These are phyloP conservation scores for Myotis daubentonii DNA, from an alignment of 2,797 vertebrate species.

Conservation along the genomic window DNA sequence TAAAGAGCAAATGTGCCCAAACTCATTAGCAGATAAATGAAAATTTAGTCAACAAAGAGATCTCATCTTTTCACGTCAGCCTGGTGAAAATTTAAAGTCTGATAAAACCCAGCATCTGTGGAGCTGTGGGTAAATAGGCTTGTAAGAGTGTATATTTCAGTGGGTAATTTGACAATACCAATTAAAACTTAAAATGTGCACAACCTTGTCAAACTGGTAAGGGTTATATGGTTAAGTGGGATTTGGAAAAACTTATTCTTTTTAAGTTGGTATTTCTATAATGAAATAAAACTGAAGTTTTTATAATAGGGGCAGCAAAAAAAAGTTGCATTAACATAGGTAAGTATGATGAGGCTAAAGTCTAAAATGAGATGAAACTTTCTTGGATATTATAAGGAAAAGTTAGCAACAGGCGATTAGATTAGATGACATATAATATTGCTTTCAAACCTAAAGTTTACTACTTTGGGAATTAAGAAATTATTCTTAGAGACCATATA, in stretches of 20 bases:
- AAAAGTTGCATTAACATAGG: not conserved
- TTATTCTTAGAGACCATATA: not conserved
- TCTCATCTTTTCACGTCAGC: not conserved
- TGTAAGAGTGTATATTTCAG: not conserved
- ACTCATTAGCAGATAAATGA: not conserved
- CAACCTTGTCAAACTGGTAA: not conserved
- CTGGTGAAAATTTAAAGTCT: not conserved
- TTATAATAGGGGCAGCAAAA: not conserved
- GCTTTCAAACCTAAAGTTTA: not conserved
- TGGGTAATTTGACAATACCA: not conserved
- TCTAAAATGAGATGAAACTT: constrained; percentile 5
- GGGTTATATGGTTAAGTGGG: not conserved
- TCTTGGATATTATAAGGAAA: not conserved
- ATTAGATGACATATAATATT: not conserved
- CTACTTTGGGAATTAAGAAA: not conserved
- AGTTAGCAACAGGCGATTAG: not conserved
- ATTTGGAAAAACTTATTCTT: not conserved
- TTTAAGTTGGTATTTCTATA: not conserved
- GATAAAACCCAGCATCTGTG: not conserved
- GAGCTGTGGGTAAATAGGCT: not conserved
- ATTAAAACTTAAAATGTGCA: not conserved
- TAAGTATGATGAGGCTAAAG: not conserved
- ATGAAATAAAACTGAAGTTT: not conserved
- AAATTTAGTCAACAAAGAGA: not conserved
- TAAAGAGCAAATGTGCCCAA: not conserved